Evolutionary conservation across 64 coral and sea anemone genomes (phyloP), one percentile per base, ranked within the genome.

Genomic region (Montipora capricornis): DNA sequence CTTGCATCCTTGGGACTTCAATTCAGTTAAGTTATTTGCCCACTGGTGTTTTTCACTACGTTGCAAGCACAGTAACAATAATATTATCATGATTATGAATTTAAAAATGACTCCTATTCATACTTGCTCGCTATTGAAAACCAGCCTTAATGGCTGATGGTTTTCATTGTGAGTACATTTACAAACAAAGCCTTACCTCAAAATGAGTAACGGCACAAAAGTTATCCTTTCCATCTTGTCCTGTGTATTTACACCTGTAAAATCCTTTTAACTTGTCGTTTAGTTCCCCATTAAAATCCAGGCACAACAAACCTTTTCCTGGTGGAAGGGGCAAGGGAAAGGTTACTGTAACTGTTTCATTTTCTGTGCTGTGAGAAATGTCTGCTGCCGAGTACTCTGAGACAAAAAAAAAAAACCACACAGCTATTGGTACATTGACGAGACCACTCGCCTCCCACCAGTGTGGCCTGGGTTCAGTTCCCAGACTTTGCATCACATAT

Each of bases 201-300:
- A 99, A 99, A 79, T 99, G 97, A 17, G 97, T 99, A 20, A 96
- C 97, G 68, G 97, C 97, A 96, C 97, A 99, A 74, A 96, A 94
- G 22, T 94, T 96, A 45, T 96, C 92, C 47, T 91, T 90, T 0
- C 95, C 97, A 87, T 85, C 84, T 17, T 96, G 92, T 24, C 59
- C 81, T 15, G 91, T 85, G 44, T 99, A 99, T 91, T 99, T 99
- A 88, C 94, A 89, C 70, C 94, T 92, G 94, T 99, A 99, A 45
- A 99, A 99, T 81, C 97, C 97, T 96, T 99, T 99, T 93, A 99
- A 96, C 48, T 96, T 99, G 44, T 99, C 84, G 68, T 99, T 99
- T 17, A 99, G 84, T 68, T 99, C 94, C 14, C 97, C 97, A n/a
- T 82, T 96, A 49, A 96, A 99, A 77, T 99, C 92, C 71, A 99